phyloP scores from a whole-genome alignment of 1,140 invertebrate genomes.

The Arctopsyche grandis region DNA sequence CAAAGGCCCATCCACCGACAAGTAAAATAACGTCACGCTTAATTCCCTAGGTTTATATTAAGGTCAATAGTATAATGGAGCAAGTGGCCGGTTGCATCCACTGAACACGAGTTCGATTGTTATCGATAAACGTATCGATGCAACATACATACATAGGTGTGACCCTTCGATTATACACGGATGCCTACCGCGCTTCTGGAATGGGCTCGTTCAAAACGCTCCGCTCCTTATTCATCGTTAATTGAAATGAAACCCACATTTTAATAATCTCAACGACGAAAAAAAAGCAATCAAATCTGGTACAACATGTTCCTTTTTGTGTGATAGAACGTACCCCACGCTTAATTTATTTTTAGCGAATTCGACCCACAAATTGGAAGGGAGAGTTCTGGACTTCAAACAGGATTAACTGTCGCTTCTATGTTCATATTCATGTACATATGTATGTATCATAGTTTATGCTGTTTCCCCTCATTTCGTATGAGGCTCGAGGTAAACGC shows the following conservation, averaged over 20 bases:
- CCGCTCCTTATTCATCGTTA: background rate
- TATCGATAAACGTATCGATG: background rate
- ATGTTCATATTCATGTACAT: no score
- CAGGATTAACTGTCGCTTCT: slow-evolving; percentile 17
- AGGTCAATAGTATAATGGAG: slow-evolving; percentile 43
- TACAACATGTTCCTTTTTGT: background rate
- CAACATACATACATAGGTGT: slow-evolving; percentile 19
- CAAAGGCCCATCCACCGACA: background rate
- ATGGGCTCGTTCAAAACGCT: background rate
- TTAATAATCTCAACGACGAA: background rate
- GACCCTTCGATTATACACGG: slow-evolving; percentile 8
- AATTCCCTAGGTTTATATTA: slow-evolving; percentile 47
- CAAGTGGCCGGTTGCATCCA: background rate
- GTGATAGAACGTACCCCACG: background rate
- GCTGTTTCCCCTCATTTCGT: no score
- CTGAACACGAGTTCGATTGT: background rate
- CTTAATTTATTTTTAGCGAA: slow-evolving; percentile 25
- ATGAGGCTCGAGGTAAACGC: no score
- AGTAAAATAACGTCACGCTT: slow-evolving; percentile 48
- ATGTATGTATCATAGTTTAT: no score
- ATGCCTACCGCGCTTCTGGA: background rate
- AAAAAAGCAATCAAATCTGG: background rate
- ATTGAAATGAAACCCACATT: background rate
- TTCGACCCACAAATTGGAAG: background rate
- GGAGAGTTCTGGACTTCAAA: slow-evolving; percentile 26